A percentile compares a stretch with the other conserved stretches of the same genome.
Evolutionary conservation across 2,888 invertebrate species (phyloP).

Genomic region (Drosophila infuscata): DNA sequence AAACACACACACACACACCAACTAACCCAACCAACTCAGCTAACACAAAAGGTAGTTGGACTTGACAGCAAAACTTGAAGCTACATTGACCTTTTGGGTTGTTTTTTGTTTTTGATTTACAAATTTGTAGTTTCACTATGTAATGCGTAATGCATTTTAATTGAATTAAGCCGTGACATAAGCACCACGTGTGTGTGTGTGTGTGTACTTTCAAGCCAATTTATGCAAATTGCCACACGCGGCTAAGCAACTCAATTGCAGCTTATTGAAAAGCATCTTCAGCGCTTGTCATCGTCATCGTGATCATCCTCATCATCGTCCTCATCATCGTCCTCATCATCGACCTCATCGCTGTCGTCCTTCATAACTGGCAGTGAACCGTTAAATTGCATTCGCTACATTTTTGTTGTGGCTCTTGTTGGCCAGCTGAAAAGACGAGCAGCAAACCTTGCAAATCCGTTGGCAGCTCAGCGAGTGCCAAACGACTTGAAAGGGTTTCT

Average conservation of each 20-base stretch:
- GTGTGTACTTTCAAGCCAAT: constrained; percentile 27
- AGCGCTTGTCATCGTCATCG: constrained; percentile 18
- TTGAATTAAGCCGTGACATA: constrained; percentile 79
- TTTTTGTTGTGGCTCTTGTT: constrained; percentile 38
- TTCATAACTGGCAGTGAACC: constrained; percentile 67
- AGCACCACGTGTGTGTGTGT: constrained; percentile 33
- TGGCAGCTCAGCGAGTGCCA: constrained; percentile 53
- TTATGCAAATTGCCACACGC: constrained; percentile 65
- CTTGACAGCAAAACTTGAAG: constrained; percentile 38
- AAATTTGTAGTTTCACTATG: constrained; percentile 5
- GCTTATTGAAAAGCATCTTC: constrained; percentile 63
- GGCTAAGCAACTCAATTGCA: constrained; percentile 46
- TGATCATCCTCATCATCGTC: background rate
- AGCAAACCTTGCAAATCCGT: constrained; percentile 61
- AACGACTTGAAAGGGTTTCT: constrained; percentile 74
- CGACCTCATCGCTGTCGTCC: constrained; percentile 8
- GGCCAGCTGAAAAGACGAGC: constrained; percentile 30
- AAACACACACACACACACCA: background rate
- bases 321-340: background rate
- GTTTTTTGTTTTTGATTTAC: constrained; percentile 21
- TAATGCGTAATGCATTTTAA: constrained; percentile 75
- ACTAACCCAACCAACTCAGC: background rate
- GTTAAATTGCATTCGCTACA: constrained; percentile 80
- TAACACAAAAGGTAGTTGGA: constrained; percentile 64
- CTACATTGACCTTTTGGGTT: constrained; percentile 68